Conservation (phyloP, 2,113 vertebrate genomes). For the Turdus rufiventris region DNA sequence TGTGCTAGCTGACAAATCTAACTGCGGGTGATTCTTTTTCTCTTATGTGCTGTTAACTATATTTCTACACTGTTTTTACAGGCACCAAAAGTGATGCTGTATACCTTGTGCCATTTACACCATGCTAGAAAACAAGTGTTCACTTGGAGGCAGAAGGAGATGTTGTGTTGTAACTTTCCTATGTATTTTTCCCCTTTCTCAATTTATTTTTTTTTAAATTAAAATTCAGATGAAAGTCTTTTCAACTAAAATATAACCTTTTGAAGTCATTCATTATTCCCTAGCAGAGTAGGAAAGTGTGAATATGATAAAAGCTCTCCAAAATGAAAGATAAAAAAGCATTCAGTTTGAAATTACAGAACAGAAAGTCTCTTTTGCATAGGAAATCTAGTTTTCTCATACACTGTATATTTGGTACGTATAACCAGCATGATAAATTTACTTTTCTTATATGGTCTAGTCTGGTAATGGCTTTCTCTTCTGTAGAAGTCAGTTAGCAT, state of each 20-base stretch:
- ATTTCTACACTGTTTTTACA: not conserved
- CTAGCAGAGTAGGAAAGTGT: not conserved
- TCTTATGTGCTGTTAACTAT: not conserved
- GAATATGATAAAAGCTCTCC: slow-evolving; percentile 23
- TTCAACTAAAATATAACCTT: slow-evolving; percentile 38
- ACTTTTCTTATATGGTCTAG: not conserved
- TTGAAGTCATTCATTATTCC: slow-evolving; percentile 28
- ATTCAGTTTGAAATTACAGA: slow-evolving; percentile 9
- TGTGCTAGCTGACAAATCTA: not conserved
- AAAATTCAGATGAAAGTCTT: slow-evolving; percentile 15
- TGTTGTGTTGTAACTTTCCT: not conserved
- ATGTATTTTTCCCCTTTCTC: not conserved
- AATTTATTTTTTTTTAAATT: not conserved
- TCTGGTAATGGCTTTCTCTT: not conserved
- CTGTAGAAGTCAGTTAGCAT: not conserved
- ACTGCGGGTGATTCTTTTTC: not conserved
- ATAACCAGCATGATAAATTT: slow-evolving; percentile 13
- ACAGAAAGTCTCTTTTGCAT: slow-evolving; percentile 1
- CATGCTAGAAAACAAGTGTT: not conserved
- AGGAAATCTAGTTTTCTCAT: not conserved
- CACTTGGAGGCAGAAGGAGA: not conserved
- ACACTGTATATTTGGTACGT: not conserved
- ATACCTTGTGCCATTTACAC: not conserved
- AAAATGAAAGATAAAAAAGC: slow-evolving; percentile 29
- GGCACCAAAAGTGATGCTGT: not conserved